These are phyloP conservation scores for Lithophane semibrunnea DNA, from an alignment of 2,888 invertebrate genomes.

Conservation along the genomic window DNA sequence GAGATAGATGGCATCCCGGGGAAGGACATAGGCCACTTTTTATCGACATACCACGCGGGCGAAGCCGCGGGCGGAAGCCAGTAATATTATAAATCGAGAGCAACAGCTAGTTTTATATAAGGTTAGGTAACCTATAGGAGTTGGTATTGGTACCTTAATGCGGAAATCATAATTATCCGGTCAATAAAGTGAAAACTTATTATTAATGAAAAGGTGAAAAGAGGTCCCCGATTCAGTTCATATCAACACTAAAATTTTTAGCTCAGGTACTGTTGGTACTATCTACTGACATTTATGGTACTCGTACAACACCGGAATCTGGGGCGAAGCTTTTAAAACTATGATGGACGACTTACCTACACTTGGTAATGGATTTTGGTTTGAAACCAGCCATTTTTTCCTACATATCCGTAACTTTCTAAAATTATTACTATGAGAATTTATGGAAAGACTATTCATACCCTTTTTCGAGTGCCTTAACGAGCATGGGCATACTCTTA, in stretches of 20 bases:
- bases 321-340: constrained; percentile 50
- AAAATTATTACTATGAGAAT: not conserved
- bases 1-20: too few relatives aligned
- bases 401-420: constrained; percentile 13
- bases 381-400: constrained; percentile 4
- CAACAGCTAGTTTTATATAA: not conserved
- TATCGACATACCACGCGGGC: too few relatives aligned
- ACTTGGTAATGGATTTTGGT: constrained; percentile 34
- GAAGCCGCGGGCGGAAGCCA: too few relatives aligned
- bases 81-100: too few relatives aligned
- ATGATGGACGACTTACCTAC: constrained; percentile 48
- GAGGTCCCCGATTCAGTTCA: not conserved
- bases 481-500: too few relatives aligned
- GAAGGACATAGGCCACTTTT: too few relatives aligned
- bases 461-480: not conserved
- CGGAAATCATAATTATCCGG: too few relatives aligned
- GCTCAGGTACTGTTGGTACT: not conserved
- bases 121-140: not conserved
- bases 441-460: not conserved
- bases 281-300: constrained; percentile 13
- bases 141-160: too few relatives aligned
- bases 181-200: not conserved
- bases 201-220: not conserved
- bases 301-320: constrained; percentile 37
- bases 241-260: constrained; percentile 8